These are phyloP conservation scores for Cepaea hortensis DNA, from an alignment of 2,888 invertebrate genomes.

Conservation along the genomic window DNA sequence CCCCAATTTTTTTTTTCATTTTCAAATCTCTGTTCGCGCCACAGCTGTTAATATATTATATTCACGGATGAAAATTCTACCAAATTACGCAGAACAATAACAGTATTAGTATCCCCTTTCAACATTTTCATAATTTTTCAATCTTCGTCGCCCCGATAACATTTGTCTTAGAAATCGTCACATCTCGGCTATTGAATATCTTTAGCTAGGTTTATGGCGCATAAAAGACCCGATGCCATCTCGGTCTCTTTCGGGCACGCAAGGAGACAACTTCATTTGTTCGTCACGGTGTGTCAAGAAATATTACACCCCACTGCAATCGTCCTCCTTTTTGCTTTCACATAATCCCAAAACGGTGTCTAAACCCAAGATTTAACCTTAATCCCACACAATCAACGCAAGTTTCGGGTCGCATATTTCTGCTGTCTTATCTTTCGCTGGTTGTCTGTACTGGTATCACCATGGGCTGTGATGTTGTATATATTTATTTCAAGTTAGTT, in stretches of 20 bases:
- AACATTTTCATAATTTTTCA: conserved; percentile 15
- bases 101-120: conserved; percentile 38
- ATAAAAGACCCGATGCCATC: conserved; percentile 37
- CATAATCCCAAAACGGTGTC: conserved; percentile 41
- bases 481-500: background rate
- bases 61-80: background rate
- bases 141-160: conserved; percentile 9
- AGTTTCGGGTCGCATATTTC: background rate
- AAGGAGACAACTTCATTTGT: conserved; percentile 25
- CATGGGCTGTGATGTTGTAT: background rate
- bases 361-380: conserved; percentile 37
- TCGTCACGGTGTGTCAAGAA: conserved; percentile 41
- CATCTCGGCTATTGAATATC: conserved; percentile 41
- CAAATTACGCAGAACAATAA: conserved; percentile 28
- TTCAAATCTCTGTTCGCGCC: background rate
- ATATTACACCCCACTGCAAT: conserved; percentile 38
- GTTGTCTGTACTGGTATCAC: background rate
- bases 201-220: conserved; percentile 24
- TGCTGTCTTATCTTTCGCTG: conserved; percentile 8
- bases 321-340: conserved; percentile 22
- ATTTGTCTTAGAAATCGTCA: conserved; percentile 40
- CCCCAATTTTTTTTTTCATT: background rate
- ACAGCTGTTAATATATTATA: conserved; percentile 8
- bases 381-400: conserved; percentile 30
- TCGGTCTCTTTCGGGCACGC: conserved; percentile 26